These are phyloP conservation scores for Phlogophora meticulosa DNA, from an alignment of 2,888 invertebrate genomes.

Conservation along the genomic window DNA sequence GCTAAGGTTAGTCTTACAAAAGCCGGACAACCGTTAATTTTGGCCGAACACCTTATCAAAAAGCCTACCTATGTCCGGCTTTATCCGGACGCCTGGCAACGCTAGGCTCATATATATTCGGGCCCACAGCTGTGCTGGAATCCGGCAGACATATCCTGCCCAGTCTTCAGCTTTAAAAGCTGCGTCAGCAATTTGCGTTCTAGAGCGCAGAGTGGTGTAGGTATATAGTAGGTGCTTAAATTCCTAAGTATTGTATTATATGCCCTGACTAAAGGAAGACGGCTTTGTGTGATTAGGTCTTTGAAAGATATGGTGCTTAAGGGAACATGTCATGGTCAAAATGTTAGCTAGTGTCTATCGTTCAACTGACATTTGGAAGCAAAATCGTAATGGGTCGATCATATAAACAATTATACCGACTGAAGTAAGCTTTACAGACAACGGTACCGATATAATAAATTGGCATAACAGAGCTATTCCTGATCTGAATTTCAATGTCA, in stretches of 20 bases:
- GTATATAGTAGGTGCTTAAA: neutral
- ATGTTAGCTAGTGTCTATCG: conserved; percentile 35
- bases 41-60: no score
- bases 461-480: conserved; percentile 23
- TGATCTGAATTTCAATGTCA: conserved; percentile 16
- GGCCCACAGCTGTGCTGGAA: no score
- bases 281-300: neutral
- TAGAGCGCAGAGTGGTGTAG: no score
- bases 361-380: conserved; percentile 21
- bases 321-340: conserved; percentile 11
- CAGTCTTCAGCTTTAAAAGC: no score
- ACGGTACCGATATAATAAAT: conserved; percentile 26
- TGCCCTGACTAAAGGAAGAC: neutral
- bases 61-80: no score
- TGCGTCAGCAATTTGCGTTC: no score
- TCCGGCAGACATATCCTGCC: no score
- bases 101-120: no score
- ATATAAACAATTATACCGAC: conserved; percentile 15
- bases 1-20: no score
- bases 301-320: neutral
- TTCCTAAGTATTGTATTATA: neutral
- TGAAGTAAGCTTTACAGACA: conserved; percentile 29
- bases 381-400: conserved; percentile 28
- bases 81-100: no score
- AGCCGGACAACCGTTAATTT: no score